These are phyloP conservation scores for Orchestes rusci DNA, from an alignment of 2,888 invertebrate genomes.

Conservation along the genomic window DNA sequence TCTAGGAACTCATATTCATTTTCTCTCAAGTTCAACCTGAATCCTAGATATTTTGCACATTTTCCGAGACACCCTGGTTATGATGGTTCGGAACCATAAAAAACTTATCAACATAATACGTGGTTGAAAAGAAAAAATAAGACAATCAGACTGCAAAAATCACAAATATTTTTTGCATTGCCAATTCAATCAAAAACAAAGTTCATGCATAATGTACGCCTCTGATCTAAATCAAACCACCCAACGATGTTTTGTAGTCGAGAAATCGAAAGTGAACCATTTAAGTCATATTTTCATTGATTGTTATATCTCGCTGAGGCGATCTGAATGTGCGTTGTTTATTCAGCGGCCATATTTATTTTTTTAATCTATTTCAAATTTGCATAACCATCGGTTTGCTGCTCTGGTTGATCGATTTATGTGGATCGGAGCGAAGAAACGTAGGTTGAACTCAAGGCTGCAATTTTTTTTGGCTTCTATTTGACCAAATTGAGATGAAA, in stretches of 20 bases:
- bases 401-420: slow-evolving; percentile 6
- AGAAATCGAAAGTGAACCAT: slow-evolving; percentile 27
- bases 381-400: slow-evolving; percentile 20
- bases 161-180: no score
- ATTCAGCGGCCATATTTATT: slow-evolving; percentile 18
- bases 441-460: slow-evolving; percentile 18
- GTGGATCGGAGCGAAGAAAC: slow-evolving; percentile 9
- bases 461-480: slow-evolving; percentile 1
- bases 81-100: no score
- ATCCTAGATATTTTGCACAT: no score
- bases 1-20: no score
- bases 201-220: no score
- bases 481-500: slow-evolving; percentile 16
- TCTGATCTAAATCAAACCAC: slow-evolving; percentile 19
- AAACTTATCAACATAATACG: no score
- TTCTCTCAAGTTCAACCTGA: no score
- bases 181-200: no score
- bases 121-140: no score
- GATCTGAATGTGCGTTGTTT: slow-evolving; percentile 23
- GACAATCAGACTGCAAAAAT: no score
- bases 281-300: slow-evolving; percentile 27
- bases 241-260: slow-evolving; percentile 22
- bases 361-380: slow-evolving; percentile 18
- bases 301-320: slow-evolving; percentile 24
- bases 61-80: no score